phyloP scores from a whole-genome alignment of 2,888 invertebrate species.

The Acanthacorydalis orientalis region DNA sequence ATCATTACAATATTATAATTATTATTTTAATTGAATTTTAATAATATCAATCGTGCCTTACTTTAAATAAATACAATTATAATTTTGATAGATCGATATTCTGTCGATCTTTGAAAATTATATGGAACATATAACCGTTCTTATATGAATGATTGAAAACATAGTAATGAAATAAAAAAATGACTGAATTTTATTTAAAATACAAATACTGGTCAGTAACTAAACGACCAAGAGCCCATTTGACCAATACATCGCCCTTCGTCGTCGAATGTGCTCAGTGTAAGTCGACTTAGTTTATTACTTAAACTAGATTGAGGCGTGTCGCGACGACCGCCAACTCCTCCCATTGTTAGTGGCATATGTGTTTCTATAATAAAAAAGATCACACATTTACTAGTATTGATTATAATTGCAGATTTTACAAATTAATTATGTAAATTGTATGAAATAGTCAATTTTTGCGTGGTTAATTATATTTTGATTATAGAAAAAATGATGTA shows the following conservation, averaged over 20 bases:
- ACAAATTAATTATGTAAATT: constrained; percentile 1
- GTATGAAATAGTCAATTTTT: too few species aligned
- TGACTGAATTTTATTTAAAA: background rate
- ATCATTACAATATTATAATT: too few species aligned
- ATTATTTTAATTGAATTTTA: too few species aligned
- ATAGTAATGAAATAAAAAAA: too few species aligned
- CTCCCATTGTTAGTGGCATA: constrained; percentile 19
- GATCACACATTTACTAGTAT: background rate
- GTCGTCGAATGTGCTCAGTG: constrained; percentile 79
- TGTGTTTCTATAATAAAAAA: constrained; percentile 24
- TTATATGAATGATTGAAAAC: too few species aligned
- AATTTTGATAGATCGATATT: too few species aligned
- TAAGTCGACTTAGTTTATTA: constrained; percentile 72
- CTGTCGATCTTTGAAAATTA: too few species aligned
- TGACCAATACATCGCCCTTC: constrained; percentile 75
- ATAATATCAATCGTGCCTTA: too few species aligned
- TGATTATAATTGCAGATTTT: background rate
- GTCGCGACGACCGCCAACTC: constrained; percentile 19
- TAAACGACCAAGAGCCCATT: constrained; percentile 69
- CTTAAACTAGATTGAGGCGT: constrained; percentile 49
- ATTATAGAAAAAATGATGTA: too few species aligned
- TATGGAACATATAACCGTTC: too few species aligned
- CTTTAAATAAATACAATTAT: too few species aligned
- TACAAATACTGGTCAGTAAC: constrained; percentile 24
- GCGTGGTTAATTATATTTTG: too few species aligned